These are phyloP conservation scores for Peromyscus attwateri DNA, from an alignment of 2,797 vertebrate genomes.

Conservation along the genomic window DNA sequence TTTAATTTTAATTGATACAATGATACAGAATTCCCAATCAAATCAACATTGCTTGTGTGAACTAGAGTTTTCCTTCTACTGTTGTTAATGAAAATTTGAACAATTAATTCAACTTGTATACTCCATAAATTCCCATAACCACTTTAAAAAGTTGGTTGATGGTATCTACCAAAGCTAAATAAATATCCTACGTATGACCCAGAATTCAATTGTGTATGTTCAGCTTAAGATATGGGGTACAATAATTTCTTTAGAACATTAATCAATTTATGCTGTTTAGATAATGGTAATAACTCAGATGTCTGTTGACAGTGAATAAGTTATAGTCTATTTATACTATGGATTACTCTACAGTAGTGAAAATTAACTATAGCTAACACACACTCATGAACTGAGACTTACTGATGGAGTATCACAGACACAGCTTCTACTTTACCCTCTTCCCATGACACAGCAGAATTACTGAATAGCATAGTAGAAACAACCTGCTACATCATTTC, in stretches of 20 bases:
- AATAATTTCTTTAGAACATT: background rate
- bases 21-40: background rate
- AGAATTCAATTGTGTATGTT: slow-evolving; percentile 17
- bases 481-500: background rate
- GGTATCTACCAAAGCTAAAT: slow-evolving; percentile 35
- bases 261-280: slow-evolving; percentile 35
- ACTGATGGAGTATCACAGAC: background rate
- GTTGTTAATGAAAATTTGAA: background rate
- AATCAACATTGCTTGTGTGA: slow-evolving; percentile 5
- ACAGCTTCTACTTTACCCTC: background rate
- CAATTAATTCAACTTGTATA: slow-evolving; percentile 32
- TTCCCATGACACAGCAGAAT: slow-evolving; percentile 13
- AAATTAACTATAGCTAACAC: background rate
- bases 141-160: background rate
- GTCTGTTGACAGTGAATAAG: background rate
- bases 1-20: slow-evolving; percentile 16
- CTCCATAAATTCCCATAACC: background rate
- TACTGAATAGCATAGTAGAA: background rate
- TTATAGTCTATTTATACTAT: background rate
- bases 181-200: background rate
- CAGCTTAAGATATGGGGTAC: background rate
- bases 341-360: background rate
- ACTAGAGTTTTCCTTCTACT: slow-evolving; percentile 5
- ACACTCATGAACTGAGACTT: background rate
- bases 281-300: background rate